Evolutionary conservation across 2,888 invertebrate genomes (phyloP), one percentile per base, ranked within the genome.

Genomic region (Entomobrya proxima): DNA sequence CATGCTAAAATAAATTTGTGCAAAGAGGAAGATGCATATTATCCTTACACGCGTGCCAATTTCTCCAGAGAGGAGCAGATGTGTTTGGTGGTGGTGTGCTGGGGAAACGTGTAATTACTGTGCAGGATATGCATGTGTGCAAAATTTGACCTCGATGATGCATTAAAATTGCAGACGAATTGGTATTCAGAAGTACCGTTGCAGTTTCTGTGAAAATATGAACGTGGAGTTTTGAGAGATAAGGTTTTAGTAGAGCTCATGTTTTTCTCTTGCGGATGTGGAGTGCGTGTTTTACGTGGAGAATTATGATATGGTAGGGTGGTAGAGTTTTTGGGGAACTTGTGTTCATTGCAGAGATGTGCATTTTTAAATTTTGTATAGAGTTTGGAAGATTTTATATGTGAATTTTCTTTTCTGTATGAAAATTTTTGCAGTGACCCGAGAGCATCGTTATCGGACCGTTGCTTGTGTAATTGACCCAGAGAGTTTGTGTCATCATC

Each of bases 101-200:
- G 75, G 75, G 55, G 75, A 75, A 75, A 75, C 52, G 75, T 75
- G 75, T 75, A 75, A 75, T 75, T 75, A 75, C 21, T 37, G 52
- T 32, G 75, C 75, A 72, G 72, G 72, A 72, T 72, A 72, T 75
- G 75, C 75, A 75, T 75, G 74, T 32, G 30, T 74, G 50, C 47
- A 13, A 47, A 47, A 44, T 47, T 69, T 72, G 75, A 75, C 75
- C 75, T 75, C 75, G 75, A 75, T 75, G 75, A 75, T 75, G 75
- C 75, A 75, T 11, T 7, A 15, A 40, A 40, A n/a, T n/a, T n/a
- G n/a, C n/a, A n/a, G n/a, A n/a, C n/a, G n/a, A n/a, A n/a, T n/a
- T n/a, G n/a, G n/a, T n/a, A n/a, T n/a, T n/a, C n/a, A n/a, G n/a
- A n/a, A n/a, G n/a, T n/a, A n/a, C n/a, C n/a, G n/a, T n/a, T n/a